These are phyloP conservation scores for Dicroscelio sp. DNA, from an alignment of 2,888 invertebrate genomes.

Conservation along the genomic window DNA sequence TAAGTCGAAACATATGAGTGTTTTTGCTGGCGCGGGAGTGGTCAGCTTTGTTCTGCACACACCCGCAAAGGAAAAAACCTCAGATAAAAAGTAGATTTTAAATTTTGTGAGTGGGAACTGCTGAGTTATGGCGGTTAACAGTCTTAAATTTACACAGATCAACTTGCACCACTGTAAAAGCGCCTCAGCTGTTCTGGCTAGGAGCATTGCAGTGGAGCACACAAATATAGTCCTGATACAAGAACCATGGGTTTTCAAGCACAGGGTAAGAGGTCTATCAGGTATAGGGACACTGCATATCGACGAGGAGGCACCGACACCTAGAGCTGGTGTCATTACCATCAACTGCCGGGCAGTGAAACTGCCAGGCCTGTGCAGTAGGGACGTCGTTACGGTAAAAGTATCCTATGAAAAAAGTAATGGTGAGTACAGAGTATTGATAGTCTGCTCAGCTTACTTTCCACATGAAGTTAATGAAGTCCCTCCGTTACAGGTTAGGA, in stretches of 20 bases:
- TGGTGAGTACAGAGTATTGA: not conserved
- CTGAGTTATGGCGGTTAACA: too few species aligned
- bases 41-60: too few species aligned
- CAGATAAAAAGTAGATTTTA: too few species aligned
- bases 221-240: slow-evolving; percentile 12
- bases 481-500: not conserved
- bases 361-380: too few species aligned
- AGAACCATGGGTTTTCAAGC: slow-evolving; percentile 7
- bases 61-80: too few species aligned
- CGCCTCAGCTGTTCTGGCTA: slow-evolving; percentile 49
- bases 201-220: slow-evolving; percentile 18
- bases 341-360: too few species aligned
- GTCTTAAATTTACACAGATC: not conserved
- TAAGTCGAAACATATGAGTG: too few species aligned
- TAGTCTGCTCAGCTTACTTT: slow-evolving; percentile 22
- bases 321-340: too few species aligned
- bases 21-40: too few species aligned
- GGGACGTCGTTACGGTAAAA: too few species aligned
- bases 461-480: not conserved
- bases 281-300: not conserved
- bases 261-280: not conserved
- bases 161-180: slow-evolving; percentile 50
- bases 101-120: too few species aligned
- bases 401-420: not conserved
- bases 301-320: not conserved